Conservation (phyloP, 2,888 invertebrate genomes). For the Phania funesta region DNA sequence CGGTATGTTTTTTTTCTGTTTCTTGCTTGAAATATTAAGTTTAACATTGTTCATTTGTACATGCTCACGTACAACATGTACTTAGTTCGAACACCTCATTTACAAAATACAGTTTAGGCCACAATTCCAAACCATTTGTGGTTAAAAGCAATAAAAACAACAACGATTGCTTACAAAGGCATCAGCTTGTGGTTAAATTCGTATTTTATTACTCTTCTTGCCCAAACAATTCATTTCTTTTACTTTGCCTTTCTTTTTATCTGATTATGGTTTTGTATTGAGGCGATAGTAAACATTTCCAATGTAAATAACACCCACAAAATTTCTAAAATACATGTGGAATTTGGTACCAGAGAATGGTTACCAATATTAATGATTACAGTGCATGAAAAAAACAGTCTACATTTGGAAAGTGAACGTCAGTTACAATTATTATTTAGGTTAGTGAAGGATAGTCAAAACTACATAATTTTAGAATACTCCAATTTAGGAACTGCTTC, state of each 20-base stretch:
- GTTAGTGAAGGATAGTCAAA: no score
- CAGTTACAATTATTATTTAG: no score
- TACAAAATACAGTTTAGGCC: constrained; percentile 52
- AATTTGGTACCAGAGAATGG: not conserved
- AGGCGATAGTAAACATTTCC: constrained; percentile 53
- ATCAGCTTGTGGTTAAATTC: constrained; percentile 31
- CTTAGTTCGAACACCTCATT: constrained; percentile 58
- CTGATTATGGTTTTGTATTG: constrained; percentile 27
- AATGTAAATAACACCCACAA: constrained; percentile 64
- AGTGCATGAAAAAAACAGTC: constrained; percentile 7
- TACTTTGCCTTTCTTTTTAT: not conserved
- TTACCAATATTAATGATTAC: constrained; percentile 15
- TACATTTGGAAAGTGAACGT: not conserved
- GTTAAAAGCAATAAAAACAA: constrained; percentile 56
- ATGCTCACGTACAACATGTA: not conserved
- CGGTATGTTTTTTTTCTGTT: not conserved
- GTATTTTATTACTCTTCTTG: constrained; percentile 50
- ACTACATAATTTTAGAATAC: no score
- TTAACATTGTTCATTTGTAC: not conserved
- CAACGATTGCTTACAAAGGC: constrained; percentile 15
- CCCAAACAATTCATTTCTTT: constrained; percentile 13
- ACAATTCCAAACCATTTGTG: constrained; percentile 62
- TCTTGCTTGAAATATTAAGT: constrained; percentile 13
- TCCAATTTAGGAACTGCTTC: no score
- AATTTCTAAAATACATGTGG: constrained; percentile 43